Evolutionary conservation across 2,113 vertebrate species (phyloP).

Genomic region (Notarius lentiginosus): DNA sequence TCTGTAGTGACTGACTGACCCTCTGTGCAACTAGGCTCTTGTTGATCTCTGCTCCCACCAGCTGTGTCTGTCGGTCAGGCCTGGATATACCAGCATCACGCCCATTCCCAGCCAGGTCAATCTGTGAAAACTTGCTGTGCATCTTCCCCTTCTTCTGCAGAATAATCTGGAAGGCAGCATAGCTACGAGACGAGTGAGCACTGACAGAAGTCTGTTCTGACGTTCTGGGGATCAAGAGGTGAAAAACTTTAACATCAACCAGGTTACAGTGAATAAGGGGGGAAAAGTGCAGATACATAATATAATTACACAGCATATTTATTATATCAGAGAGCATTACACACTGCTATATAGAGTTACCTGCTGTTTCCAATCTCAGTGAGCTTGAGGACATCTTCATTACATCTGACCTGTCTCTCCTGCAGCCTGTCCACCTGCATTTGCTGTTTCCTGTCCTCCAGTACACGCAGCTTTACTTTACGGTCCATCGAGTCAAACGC

Average conservation of each 20-base stretch:
- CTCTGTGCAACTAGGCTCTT: constrained; percentile 97
- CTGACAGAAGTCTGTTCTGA: constrained; percentile 97
- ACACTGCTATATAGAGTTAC: constrained; percentile 63
- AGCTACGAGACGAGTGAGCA: constrained; percentile 94
- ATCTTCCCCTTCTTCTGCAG: constrained; percentile 91
- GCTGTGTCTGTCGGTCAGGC: constrained; percentile 90
- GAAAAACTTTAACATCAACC: not conserved
- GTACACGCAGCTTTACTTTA: constrained; percentile 92
- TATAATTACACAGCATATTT: not conserved
- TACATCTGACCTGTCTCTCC: constrained; percentile 92
- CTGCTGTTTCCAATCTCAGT: constrained; percentile 98
- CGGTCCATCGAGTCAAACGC: constrained; percentile 96
- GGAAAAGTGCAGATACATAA: not conserved
- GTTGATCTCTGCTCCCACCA: constrained; percentile 98
- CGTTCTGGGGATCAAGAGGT: constrained; percentile 74
- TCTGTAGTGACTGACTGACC: constrained; percentile 65
- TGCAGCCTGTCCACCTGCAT: constrained; percentile 97
- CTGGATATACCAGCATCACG: constrained; percentile 95
- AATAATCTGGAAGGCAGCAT: constrained; percentile 98
- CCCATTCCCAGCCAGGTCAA: constrained; percentile 96
- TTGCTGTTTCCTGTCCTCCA: constrained; percentile 97
- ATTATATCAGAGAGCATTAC: not conserved
- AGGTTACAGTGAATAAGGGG: not conserved
- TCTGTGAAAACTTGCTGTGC: constrained; percentile 97
- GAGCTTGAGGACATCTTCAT: constrained; percentile 95